These are phyloP conservation scores for Artemia sinica DNA, from an alignment of 2,888 invertebrate genomes.

Conservation along the genomic window DNA sequence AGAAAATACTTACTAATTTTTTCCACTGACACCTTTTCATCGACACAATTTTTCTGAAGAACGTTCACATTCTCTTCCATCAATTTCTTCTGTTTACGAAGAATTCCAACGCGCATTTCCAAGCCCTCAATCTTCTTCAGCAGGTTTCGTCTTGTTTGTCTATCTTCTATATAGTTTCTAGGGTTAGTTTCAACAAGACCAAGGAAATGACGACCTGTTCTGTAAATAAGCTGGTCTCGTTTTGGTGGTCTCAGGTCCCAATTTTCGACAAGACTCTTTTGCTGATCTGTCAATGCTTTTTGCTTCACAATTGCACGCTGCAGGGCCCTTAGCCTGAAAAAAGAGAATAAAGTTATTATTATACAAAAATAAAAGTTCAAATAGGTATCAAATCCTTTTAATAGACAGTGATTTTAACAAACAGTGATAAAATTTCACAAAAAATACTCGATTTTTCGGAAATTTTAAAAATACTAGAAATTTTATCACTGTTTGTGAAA, in stretches of 20 bases:
- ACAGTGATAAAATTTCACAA: too few relatives aligned
- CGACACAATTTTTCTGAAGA: background rate
- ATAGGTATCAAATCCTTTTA: too few relatives aligned
- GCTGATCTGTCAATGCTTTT: background rate
- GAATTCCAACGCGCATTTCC: background rate
- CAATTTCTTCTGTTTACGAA: background rate
- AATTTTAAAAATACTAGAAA: too few relatives aligned
- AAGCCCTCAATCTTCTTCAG: background rate
- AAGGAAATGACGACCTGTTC: conserved; percentile 11
- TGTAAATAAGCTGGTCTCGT: background rate
- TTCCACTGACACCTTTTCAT: background rate
- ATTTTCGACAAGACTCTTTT: background rate
- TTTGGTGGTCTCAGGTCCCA: background rate
- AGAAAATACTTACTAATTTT: background rate
- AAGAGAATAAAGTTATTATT: background rate
- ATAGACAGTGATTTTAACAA: too few relatives aligned
- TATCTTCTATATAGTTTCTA: conserved; percentile 2
- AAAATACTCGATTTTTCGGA: too few relatives aligned
- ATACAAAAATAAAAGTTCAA: too few relatives aligned
- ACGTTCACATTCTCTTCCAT: background rate
- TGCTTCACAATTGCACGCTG: conserved; percentile 6
- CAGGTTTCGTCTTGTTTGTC: background rate
- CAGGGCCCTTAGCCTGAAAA: background rate
- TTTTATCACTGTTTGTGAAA: too few relatives aligned
- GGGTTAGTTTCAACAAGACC: background rate